Evolutionary conservation across 2,797 vertebrate species (phyloP), one percentile per base, ranked within the genome.

Genomic region (Anomalospiza imberbis): DNA sequence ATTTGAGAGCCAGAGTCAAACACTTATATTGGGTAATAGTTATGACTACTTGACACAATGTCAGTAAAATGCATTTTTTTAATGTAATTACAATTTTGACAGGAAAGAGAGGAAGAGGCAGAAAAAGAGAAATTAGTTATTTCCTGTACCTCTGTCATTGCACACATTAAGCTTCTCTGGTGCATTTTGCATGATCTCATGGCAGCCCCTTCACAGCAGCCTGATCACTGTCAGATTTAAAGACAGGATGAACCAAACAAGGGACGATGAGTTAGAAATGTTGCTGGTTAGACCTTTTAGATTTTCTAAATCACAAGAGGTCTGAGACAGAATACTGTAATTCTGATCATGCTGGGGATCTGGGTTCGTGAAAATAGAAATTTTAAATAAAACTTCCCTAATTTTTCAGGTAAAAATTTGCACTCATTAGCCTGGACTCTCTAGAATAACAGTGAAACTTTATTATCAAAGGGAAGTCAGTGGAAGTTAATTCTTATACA

Each of bases 141-240:
- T 95, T 96, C 96, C 96, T 96, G 95, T 94, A 68, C 73, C 91
- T 94, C 94, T 96, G 95, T 95, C 91, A 50, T 51, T 73, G 89
- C 45, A 48, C 85, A 36, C 87, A 94, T 97, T 96, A 91, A 81
- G 79, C 73, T 75, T 75, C 58, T 31, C 58, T 91, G 92, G 62
- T 89, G 60, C 45, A 8, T 92, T 92, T 86, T 79, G 79, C 71
- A 94, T 94, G 88, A 96, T 84, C 85, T 96, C 95, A 88, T 93
- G 92, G 87, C 95, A 93, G 90, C 58, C 70, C 73, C 62, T 94
- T 85, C 85, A 80, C 89, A 94, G 82, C 57, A 83, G 89, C 75
- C 91, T 81, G 85, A 47, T 88, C 73, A 66, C 76, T 92, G 85
- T 63, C 94, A 91, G 71, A 67, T 76, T 88, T 60, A 84, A 68